Percentiles rank a stretch among this genome's conserved stretches.
phyloP scores from a whole-genome alignment of 2,888 invertebrate genomes.

The Halocaridina rubra region DNA sequence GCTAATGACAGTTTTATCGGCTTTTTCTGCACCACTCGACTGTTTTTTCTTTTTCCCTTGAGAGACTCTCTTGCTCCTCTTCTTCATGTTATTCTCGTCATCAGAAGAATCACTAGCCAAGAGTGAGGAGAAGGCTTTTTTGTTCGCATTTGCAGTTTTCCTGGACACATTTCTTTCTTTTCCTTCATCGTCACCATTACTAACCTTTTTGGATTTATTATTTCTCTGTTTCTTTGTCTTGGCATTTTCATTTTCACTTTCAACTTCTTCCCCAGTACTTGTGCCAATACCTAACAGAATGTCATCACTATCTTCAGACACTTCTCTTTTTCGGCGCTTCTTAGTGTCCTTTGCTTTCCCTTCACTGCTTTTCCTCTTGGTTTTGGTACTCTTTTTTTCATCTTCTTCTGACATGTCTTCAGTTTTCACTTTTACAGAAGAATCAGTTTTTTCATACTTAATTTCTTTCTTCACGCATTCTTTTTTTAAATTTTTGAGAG shows the following conservation, averaged over 20 bases:
- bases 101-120: not conserved
- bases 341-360: not conserved
- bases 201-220: too few species aligned
- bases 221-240: not conserved
- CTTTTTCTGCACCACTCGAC: not conserved
- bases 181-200: too few species aligned
- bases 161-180: not conserved
- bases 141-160: not conserved
- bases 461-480: not conserved
- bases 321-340: not conserved
- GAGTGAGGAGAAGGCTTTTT: not conserved
- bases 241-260: not conserved
- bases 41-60: not conserved
- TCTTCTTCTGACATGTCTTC: not conserved
- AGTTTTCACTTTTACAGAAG: too few species aligned
- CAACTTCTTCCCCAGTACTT: not conserved
- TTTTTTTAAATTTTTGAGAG: not conserved
- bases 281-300: not conserved
- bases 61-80: not conserved
- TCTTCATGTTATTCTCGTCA: not conserved
- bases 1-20: not conserved
- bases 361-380: not conserved
- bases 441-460: not conserved
- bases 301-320: not conserved
- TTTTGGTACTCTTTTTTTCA: not conserved